phyloP scores from a whole-genome alignment of 2,113 vertebrate species.

The Sylvilagus bachmani region DNA sequence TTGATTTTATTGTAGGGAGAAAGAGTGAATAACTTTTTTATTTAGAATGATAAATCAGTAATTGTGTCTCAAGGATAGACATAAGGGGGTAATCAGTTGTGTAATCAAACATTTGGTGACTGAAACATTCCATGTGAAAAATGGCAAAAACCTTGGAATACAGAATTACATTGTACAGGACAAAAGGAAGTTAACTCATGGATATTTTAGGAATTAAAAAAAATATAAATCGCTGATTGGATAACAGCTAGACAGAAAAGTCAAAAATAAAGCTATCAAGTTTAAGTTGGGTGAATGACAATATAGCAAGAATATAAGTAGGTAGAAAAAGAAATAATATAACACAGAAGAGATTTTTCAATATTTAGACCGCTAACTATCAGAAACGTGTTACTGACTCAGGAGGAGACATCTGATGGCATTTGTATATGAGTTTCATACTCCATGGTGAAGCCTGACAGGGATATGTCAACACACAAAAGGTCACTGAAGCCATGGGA shows the following conservation, averaged over 20 bases:
- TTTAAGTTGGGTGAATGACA: background rate
- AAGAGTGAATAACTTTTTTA: background rate
- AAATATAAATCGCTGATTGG: background rate
- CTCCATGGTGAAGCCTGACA: background rate
- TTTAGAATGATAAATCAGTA: background rate
- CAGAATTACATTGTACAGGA: background rate
- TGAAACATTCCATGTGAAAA: background rate
- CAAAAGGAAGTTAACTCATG: background rate
- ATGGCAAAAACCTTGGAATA: background rate
- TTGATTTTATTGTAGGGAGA: background rate
- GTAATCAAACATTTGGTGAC: background rate
- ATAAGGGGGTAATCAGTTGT: background rate
- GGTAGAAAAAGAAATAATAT: background rate
- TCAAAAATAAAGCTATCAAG: background rate
- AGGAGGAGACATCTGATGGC: background rate
- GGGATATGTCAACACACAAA: background rate
- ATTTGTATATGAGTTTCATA: background rate
- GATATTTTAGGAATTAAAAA: background rate
- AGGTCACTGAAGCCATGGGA: background rate
- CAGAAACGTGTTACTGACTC: background rate
- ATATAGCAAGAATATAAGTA: background rate
- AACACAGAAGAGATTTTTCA: background rate
- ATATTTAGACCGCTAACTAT: background rate
- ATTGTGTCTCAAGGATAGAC: background rate
- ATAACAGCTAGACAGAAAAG: background rate